Evolutionary conservation across 2,888 invertebrate species (phyloP).

Genomic region (Hirtodrosophila cameraria): DNA sequence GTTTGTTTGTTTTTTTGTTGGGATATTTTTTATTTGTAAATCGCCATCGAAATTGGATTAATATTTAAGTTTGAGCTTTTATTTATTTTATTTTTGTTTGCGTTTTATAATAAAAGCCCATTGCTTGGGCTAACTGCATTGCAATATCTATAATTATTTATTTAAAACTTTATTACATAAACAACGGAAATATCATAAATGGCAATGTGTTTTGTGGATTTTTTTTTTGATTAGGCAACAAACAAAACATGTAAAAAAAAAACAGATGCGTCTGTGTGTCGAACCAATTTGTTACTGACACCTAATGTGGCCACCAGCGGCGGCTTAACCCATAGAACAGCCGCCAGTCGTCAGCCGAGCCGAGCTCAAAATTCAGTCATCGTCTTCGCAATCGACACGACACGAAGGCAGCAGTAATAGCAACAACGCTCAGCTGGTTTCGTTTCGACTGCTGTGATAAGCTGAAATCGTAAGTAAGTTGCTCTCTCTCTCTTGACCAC

Average conservation of each 20-base stretch:
- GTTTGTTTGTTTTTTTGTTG: constrained; percentile 1
- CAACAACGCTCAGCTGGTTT: constrained; percentile 5
- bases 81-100: constrained; percentile 7
- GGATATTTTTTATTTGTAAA: neutral
- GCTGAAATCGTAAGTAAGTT: constrained; percentile 3
- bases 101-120: constrained; percentile 4
- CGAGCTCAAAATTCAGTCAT: constrained; percentile 48
- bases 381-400: constrained; percentile 35
- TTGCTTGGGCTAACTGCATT: constrained; percentile 8
- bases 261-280: constrained; percentile 80
- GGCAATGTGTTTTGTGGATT: constrained; percentile 15
- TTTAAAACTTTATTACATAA: constrained; percentile 7
- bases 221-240: constrained; percentile 25
- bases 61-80: neutral
- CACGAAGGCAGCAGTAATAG: constrained; percentile 13
- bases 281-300: constrained; percentile 84
- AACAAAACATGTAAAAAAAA: constrained; percentile 54
- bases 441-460: constrained; percentile 35
- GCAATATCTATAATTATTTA: constrained; percentile 7
- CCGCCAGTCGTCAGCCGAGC: constrained; percentile 35
- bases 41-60: neutral
- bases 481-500: constrained; percentile 3
- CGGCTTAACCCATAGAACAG: constrained; percentile 71
- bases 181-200: constrained; percentile 1
- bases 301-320: constrained; percentile 76